phyloP scores from a whole-genome alignment of 2,113 vertebrate genomes.

The Turnix velox region DNA sequence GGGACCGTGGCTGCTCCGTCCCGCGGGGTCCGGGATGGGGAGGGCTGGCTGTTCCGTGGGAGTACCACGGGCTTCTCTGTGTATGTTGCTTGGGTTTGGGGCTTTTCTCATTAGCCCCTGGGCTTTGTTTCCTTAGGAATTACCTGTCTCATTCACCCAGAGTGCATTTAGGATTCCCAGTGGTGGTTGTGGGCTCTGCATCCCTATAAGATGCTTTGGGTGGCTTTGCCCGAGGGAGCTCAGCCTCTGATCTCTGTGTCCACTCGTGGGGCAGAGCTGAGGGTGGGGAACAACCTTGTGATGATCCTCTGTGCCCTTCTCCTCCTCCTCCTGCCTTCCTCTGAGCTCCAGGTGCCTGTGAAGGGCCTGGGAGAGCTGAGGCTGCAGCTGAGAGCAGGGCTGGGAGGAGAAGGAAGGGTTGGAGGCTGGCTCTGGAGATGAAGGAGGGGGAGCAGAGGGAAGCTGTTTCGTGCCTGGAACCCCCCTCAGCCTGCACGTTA shows the following conservation, averaged over 20 bases:
- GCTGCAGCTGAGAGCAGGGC: neutral
- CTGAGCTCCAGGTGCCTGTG: neutral
- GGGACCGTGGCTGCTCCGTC: too few species aligned
- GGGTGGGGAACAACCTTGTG: neutral
- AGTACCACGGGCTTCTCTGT: neutral
- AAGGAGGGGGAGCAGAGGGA: slow-evolving; percentile 45
- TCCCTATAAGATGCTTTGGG: rapidly evolving
- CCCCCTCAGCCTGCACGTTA: slow-evolving; percentile 33
- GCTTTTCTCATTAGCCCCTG: neutral
- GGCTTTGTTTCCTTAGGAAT: neutral
- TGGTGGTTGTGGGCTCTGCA: neutral
- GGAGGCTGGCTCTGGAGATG: slow-evolving; percentile 39
- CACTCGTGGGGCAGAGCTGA: rapidly evolving
- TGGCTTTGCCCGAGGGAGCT: rapidly evolving
- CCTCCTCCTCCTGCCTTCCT: neutral
- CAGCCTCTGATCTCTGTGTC: neutral
- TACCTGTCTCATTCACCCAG: neutral
- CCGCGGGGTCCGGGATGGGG: neutral
- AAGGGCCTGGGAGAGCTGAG: neutral
- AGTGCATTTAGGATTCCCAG: neutral
- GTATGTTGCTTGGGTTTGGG: neutral
- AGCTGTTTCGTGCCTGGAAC: slow-evolving; percentile 46
- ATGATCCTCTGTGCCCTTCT: neutral
- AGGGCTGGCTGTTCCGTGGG: neutral
- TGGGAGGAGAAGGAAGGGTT: slow-evolving; percentile 17